Percentiles rank a stretch among this genome's conserved stretches.
Conservation (phyloP, 92 coral and sea anemone species). For the Meandrina meandrites region DNA sequence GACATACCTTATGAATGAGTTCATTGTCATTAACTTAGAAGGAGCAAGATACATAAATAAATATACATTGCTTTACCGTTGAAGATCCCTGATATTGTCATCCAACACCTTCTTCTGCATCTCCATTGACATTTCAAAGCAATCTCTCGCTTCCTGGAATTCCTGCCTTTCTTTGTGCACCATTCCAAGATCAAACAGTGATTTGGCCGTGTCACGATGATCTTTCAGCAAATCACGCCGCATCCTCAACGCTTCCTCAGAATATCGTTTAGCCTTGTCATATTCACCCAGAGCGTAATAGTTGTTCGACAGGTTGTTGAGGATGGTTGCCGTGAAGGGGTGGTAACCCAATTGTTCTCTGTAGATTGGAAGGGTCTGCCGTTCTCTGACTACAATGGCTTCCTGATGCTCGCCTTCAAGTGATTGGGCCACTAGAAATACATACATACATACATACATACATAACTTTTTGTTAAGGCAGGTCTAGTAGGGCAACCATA, state of each 20-base stretch:
- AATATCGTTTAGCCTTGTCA: constrained; percentile 43
- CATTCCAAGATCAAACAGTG: constrained; percentile 56
- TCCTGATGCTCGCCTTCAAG: not conserved
- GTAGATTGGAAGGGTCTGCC: constrained; percentile 42
- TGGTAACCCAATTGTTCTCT: constrained; percentile 46
- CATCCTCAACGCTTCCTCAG: constrained; percentile 15
- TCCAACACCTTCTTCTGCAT: constrained; percentile 43
- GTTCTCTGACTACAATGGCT: constrained; percentile 40
- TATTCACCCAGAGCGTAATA: constrained; percentile 38
- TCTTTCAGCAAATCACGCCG: constrained; percentile 50
- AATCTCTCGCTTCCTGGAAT: constrained; percentile 38
- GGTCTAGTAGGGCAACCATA: no score
- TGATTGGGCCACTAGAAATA: constrained; percentile 9
- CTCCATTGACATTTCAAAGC: constrained; percentile 35
- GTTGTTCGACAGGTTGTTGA: constrained; percentile 60
- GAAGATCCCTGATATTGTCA: not conserved
- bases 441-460: no score
- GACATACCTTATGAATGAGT: no score
- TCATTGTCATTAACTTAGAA: no score
- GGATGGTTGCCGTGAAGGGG: constrained; percentile 63
- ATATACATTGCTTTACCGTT: constrained; percentile 5
- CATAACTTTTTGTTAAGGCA: no score
- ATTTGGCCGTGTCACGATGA: constrained; percentile 59
- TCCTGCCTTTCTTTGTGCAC: constrained; percentile 17
- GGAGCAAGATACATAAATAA: constrained; percentile 7